Evolutionary conservation across 2,797 vertebrate species (phyloP), one percentile per base, ranked within the genome.

Genomic region (Paramormyrops hopkinsi): DNA sequence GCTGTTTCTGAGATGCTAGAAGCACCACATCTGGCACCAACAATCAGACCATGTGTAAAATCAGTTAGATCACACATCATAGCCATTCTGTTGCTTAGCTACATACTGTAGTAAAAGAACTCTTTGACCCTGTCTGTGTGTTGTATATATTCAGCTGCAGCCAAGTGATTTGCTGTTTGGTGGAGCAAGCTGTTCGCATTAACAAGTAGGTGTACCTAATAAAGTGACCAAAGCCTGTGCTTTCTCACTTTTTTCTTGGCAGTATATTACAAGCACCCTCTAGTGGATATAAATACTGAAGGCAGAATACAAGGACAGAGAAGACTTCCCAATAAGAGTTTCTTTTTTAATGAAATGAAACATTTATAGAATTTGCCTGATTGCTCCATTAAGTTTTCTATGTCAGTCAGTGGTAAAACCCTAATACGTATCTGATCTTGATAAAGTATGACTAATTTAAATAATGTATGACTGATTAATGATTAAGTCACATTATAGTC

Each of bases 181-280:
- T 33, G 65, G 12, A 33, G 9, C 29, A 73, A 25, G 29, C 29
- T 73, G 65, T 44, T 79, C 14, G 73, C 73, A 79, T 79, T 79
- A 44, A 79, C 33, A 79, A 79, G 73, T 44, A 79, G 37, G 33
- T 44, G 19, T 79, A 79, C 33, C 86, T 33, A 82, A 88, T 73
- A 56, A 90, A 88, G 87, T 90, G 56, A 79, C 37, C 65, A 73
- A 37, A 73, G 65, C 9, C 9, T 44, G 73, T 44, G 65, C 65
- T 73, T 8, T 76, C 73, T n/a, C 73, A 79, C 50, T 7, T 53
- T 53, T 33, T 88, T 76, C 37, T 79, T 54, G 82, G 41, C 76
- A 90, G 93, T 90, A 95, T 92, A 93, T 92, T 94, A 90, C 89
- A 96, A 94, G 95, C 95, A 93, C 96, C 95, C 95, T 96, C 96